Conservation (phyloP, 2,888 invertebrate genomes). For the Macrosoma leucophasiata region DNA sequence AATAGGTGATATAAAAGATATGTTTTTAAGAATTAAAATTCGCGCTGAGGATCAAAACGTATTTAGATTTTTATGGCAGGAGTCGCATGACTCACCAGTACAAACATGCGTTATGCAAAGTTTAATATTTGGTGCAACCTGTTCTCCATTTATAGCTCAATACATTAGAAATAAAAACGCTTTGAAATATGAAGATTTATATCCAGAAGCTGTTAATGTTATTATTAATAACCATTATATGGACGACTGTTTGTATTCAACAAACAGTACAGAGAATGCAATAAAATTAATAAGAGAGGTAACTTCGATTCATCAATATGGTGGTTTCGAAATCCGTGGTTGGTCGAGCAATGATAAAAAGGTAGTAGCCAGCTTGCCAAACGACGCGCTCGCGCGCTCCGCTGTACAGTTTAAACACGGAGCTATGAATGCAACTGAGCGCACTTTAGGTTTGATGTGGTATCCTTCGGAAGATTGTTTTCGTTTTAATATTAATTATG, state of each 20-base stretch:
- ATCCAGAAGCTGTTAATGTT: no score
- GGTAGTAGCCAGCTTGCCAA: constrained; percentile 11
- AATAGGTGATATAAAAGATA: constrained; percentile 16
- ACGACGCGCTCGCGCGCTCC: constrained; percentile 16
- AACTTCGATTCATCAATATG: no score
- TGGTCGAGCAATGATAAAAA: no score
- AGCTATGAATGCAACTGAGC: no score
- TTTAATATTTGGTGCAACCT: constrained; percentile 22
- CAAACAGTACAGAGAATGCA: no score
- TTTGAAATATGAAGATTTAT: no score
- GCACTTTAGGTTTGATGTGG: constrained; percentile 23
- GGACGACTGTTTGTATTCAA: no score
- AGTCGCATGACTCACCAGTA: constrained; percentile 3
- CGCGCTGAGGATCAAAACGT: constrained; percentile 9
- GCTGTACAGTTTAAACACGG: constrained; percentile 16
- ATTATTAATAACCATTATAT: no score
- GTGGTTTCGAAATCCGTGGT: no score
- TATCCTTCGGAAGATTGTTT: constrained; percentile 18
- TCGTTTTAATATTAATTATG: constrained; percentile 15
- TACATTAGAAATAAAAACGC: constrained; percentile 18
- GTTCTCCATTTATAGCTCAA: constrained; percentile 24
- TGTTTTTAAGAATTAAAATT: constrained; percentile 20
- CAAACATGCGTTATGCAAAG: constrained; percentile 13
- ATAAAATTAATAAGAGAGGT: no score
- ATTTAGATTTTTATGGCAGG: constrained; percentile 20